Evolutionary conservation across 1,140 invertebrate genomes (phyloP), one percentile per base, ranked within the genome.

Genomic region (Formica exsecta): DNA sequence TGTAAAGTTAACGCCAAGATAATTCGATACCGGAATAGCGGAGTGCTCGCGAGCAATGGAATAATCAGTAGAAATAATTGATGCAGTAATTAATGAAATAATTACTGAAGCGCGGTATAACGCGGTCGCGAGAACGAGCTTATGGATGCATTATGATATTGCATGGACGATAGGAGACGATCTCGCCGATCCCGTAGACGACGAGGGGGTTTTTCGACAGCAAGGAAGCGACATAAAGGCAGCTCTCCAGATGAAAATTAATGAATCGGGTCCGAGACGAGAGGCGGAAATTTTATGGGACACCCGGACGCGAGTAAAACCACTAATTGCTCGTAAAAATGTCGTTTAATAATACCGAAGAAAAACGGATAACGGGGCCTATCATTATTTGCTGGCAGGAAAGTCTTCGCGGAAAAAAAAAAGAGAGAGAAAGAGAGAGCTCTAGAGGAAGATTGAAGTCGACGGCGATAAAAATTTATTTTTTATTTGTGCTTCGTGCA

Each of bases 271-370:
- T 16, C 32, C 16, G 65, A 59, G 51, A 29, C 22, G 38, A 73
- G 38, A 59, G 38, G 66, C 9, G 54, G n/a, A 22, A 62, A 83
- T 83, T 83, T 83, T 83, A 83, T 83, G 68, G 57, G 19, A 61
- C 38, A 7, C 54, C 25, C 19, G 7, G 25, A 38, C 32, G 54
- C 38, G 13, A 83, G 57, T 83, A 83, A 83, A 83, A 83, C 54
- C 68, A 68, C 79, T 83, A 83, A 83, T 83, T 74, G 68, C 68
- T 83, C 79, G 68, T 83, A 83, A 83, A 83, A 83, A 81, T 41
- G 41, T 44, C 68, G 68, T 83, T 83, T 83, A 83, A 83, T 83
- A 83, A 83, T 62, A 54, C 54, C 4, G n/a, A 44, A 64, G 57
- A 83, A 83, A 83, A 74, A 83, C 29, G 68, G n/a, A 19, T 32